Evolutionary conservation across 2,888 invertebrate species (phyloP).

Genomic region (Sarcophaga variegata): DNA sequence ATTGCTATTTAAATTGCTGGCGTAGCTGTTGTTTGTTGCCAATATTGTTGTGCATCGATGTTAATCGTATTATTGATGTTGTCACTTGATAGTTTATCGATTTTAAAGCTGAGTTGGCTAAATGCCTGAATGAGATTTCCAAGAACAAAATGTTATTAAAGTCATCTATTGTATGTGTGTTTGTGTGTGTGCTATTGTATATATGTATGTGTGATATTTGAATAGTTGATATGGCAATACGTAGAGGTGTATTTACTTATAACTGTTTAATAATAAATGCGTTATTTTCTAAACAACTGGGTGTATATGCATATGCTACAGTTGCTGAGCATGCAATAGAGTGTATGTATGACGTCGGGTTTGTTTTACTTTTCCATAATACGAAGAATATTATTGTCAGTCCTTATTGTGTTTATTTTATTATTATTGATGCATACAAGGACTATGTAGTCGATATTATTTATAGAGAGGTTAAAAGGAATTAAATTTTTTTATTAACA

Average conservation of each 20-base stretch:
- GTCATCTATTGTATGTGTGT: not conserved
- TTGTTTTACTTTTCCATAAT: too few species aligned
- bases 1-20: not conserved
- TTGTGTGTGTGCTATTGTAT: not conserved
- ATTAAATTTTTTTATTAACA: too few species aligned
- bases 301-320: not conserved
- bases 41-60: constrained; percentile 69
- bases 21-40: constrained; percentile 46
- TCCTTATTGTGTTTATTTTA: too few species aligned
- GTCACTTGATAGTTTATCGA: constrained; percentile 70
- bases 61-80: constrained; percentile 73
- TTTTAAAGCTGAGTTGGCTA: constrained; percentile 66
- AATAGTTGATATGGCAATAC: too few species aligned
- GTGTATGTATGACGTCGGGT: too few species aligned
- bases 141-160: constrained; percentile 37
- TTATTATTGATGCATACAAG: too few species aligned
- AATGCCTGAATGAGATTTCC: constrained; percentile 56
- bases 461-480: not conserved
- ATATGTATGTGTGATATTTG: not conserved
- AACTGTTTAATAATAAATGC: constrained; percentile 30
- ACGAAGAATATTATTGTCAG: too few species aligned
- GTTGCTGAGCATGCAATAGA: too few species aligned
- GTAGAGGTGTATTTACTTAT: not conserved
- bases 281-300: constrained; percentile 5
- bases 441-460: constrained; percentile 12